These are phyloP conservation scores for Diabrotica undecimpunctata DNA, from an alignment of 1,140 invertebrate species.

Conservation along the genomic window DNA sequence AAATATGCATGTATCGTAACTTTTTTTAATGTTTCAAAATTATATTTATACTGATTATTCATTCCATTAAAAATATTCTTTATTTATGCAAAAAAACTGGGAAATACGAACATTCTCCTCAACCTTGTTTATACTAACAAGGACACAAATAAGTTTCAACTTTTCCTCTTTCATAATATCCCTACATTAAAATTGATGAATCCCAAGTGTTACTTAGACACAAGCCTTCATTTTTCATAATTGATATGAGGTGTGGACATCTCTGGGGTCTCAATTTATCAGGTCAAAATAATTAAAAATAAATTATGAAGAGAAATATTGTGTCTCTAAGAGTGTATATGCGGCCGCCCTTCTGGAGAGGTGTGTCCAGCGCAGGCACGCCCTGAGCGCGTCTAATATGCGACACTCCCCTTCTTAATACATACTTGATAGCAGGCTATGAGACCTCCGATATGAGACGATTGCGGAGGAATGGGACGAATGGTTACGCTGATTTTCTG, in stretches of 20 bases:
- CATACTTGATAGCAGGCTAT: constrained; percentile 35
- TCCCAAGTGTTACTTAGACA: constrained; percentile 12
- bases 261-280: constrained; percentile 24
- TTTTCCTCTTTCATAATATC: not conserved
- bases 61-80: no score
- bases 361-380: constrained; percentile 35
- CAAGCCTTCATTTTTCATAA: constrained; percentile 18
- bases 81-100: no score
- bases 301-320: constrained; percentile 30
- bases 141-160: not conserved
- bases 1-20: no score
- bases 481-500: not conserved
- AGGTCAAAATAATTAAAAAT: constrained; percentile 31
- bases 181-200: constrained; percentile 15
- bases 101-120: no score
- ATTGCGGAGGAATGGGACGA: constrained; percentile 1
- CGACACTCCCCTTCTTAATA: constrained; percentile 41
- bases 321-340: constrained; percentile 7
- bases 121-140: no score
- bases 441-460: constrained; percentile 28
- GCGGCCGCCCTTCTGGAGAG: constrained; percentile 31
- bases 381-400: constrained; percentile 29
- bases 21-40: no score
- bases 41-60: no score
- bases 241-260: constrained; percentile 21